Conservation (phyloP, 2,888 invertebrate species). For the Rotaria sp. region DNA sequence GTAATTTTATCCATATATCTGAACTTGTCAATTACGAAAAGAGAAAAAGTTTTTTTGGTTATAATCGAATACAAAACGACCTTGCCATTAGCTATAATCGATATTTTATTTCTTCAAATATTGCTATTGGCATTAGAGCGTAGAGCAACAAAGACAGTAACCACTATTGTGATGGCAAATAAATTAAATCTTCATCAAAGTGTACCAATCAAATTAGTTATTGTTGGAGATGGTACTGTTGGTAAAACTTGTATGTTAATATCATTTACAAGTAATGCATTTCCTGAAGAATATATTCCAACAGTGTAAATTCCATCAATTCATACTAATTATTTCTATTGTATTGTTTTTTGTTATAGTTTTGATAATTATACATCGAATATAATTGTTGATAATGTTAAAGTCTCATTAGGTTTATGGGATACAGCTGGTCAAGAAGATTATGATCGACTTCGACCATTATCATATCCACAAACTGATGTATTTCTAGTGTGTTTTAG, state of each 20-base stretch:
- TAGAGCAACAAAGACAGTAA: neutral
- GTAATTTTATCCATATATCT: neutral
- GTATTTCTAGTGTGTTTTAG: slow-evolving; percentile 99
- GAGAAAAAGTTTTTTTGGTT: neutral
- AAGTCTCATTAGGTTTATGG: slow-evolving; percentile 91
- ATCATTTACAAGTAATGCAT: slow-evolving; percentile 62
- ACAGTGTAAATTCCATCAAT: slow-evolving; percentile 58
- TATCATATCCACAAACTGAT: slow-evolving; percentile 95
- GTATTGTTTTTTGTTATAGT: slow-evolving; percentile 58
- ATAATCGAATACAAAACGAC: neutral
- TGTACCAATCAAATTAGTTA: slow-evolving; percentile 61
- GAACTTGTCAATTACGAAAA: neutral
- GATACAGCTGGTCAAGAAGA: slow-evolving; percentile 98
- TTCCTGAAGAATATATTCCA: slow-evolving; percentile 62
- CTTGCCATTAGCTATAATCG: neutral
- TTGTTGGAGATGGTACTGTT: slow-evolving; percentile 62
- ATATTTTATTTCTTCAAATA: neutral
- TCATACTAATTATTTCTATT: neutral
- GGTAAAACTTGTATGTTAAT: slow-evolving; percentile 63
- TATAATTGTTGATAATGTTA: slow-evolving; percentile 94
- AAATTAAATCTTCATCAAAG: neutral
- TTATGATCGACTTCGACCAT: slow-evolving; percentile 85
- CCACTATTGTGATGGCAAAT: neutral
- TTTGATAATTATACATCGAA: slow-evolving; percentile 98
- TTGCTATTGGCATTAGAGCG: neutral